phyloP scores from a whole-genome alignment of 1,140 invertebrate genomes.

The Euschistus heros region DNA sequence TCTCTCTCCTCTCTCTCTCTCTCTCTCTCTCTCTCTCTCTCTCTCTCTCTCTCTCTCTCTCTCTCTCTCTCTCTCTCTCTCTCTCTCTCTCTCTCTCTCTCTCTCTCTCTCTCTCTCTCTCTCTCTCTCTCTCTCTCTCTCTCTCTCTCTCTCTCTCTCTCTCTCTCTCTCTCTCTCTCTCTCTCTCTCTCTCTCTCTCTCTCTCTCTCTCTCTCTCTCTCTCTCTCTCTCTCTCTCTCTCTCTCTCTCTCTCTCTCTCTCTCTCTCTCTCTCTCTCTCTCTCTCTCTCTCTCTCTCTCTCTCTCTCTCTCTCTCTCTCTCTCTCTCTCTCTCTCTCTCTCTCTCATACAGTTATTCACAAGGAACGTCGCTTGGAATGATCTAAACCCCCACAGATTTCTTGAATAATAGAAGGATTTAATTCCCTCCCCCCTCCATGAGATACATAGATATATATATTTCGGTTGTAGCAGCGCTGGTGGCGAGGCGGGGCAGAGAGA shows the following conservation, averaged over 20 bases:
- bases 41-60: too few species aligned
- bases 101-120: background rate
- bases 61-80: background rate
- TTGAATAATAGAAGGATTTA: too few species aligned
- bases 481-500: too few species aligned
- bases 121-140: background rate
- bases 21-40: background rate
- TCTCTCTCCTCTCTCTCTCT: background rate
- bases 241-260: slow-evolving; percentile 4
- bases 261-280: background rate
- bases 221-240: slow-evolving; percentile 6
- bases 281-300: background rate
- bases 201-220: slow-evolving; percentile 12
- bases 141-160: background rate
- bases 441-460: too few species aligned
- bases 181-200: slow-evolving; percentile 10
- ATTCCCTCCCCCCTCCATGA: too few species aligned
- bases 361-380: background rate
- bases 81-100: background rate
- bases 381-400: too few species aligned
- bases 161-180: background rate
- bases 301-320: background rate
- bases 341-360: background rate
- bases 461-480: too few species aligned
- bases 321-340: background rate